phyloP scores from a whole-genome alignment of 37 sponge, comb jelly and placozoan species.

The Haliclona indistincta region DNA sequence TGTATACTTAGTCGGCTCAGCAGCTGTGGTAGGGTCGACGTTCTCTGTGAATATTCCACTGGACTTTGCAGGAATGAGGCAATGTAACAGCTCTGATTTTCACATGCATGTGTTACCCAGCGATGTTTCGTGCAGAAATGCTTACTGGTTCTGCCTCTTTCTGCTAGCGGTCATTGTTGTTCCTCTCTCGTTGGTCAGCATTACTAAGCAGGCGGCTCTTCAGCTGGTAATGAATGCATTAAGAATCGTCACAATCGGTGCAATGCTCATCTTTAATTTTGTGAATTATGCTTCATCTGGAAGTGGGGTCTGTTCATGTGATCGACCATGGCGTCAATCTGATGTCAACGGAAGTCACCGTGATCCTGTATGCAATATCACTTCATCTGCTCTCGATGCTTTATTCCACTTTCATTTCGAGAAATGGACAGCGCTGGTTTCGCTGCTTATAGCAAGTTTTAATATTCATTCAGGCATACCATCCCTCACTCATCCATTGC shows the following conservation, averaged over 20 bases:
- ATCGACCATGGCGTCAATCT: no score
- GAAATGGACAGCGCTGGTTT: conserved; percentile 68
- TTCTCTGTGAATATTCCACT: conserved; percentile 88
- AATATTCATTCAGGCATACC: conserved; percentile 84
- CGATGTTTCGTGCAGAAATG: conserved; percentile 39
- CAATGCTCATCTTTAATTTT: conserved; percentile 69
- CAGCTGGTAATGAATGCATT: conserved; percentile 72
- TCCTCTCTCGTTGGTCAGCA: conserved; percentile 56
- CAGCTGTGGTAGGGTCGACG: conserved; percentile 80
- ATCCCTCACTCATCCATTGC: conserved; percentile 76
- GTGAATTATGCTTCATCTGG: no score
- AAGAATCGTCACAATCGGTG: conserved; percentile 68
- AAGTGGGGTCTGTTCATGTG: no score
- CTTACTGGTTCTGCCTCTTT: conserved; percentile 77
- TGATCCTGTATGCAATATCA: no score
- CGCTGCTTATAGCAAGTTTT: conserved; percentile 76
- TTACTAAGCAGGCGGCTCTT: conserved; percentile 83
- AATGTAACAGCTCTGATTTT: conserved; percentile 73
- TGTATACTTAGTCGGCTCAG: conserved; percentile 45
- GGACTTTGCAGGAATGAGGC: conserved; percentile 31
- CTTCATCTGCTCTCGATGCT: no score
- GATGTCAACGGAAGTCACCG: no score
- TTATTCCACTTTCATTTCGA: conserved; percentile 38
- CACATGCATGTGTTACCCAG: conserved; percentile 35
- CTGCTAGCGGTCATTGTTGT: conserved; percentile 73